A percentile compares a stretch with the other conserved stretches of the same genome.
phyloP scores from a whole-genome alignment of 2,888 invertebrate species.

The Acrobasis repandana region DNA sequence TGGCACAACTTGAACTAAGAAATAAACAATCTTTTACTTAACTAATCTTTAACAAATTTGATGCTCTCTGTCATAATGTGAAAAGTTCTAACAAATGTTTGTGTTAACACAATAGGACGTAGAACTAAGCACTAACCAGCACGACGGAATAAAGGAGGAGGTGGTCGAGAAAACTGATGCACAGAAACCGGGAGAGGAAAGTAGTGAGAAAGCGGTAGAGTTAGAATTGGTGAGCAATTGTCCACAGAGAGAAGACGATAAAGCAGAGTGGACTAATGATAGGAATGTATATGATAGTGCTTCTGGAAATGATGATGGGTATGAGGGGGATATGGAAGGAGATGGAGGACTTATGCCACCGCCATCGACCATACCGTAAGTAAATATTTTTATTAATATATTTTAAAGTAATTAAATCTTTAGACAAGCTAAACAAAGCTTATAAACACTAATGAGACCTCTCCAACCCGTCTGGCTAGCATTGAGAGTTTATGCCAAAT shows the following conservation, averaged over 20 bases:
- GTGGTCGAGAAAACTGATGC: conserved; percentile 34
- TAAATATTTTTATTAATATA: conserved; percentile 24
- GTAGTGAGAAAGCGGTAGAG: conserved; percentile 24
- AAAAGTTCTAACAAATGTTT: conserved; percentile 43
- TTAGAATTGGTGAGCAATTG: conserved; percentile 55
- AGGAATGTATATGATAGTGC: conserved; percentile 45
- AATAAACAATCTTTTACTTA: too few species aligned
- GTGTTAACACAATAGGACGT: conserved; percentile 63
- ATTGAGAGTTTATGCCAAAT: too few species aligned
- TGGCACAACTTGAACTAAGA: too few species aligned
- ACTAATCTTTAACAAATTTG: background rate
- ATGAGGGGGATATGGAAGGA: conserved; percentile 83
- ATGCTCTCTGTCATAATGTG: conserved; percentile 30
- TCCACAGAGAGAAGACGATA: conserved; percentile 55
- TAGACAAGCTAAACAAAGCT: too few species aligned
- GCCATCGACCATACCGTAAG: conserved; percentile 85
- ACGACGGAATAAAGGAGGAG: conserved; percentile 34
- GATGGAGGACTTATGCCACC: conserved; percentile 94
- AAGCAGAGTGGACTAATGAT: conserved; percentile 42
- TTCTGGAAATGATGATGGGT: conserved; percentile 84
- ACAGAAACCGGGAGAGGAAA: conserved; percentile 33
- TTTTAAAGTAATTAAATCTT: background rate
- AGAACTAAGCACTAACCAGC: conserved; percentile 53
- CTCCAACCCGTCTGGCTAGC: too few species aligned
- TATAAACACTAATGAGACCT: too few species aligned